phyloP scores from a whole-genome alignment of 2,888 invertebrate species.

The Meteorus colon region DNA sequence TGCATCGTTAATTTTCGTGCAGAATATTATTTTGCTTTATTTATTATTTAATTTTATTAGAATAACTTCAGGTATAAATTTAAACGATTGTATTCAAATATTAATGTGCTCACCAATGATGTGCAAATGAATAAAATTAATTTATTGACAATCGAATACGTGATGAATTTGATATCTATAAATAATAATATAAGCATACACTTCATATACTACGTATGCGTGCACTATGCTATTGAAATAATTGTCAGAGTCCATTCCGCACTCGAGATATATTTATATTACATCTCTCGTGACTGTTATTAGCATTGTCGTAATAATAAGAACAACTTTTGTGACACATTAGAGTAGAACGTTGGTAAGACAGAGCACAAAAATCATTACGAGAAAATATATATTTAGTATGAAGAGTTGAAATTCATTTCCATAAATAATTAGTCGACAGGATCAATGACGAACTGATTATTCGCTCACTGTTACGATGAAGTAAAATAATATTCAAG shows the following conservation, averaged over 20 bases:
- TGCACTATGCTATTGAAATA: slow-evolving; percentile 7
- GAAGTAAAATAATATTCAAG: background rate
- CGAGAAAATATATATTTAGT: background rate
- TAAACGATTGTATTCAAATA: background rate
- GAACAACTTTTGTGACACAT: slow-evolving; percentile 26
- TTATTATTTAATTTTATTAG: background rate
- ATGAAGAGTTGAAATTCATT: background rate
- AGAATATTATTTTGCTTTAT: background rate
- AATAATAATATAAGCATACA: background rate
- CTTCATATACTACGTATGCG: background rate
- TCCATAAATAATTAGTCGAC: background rate
- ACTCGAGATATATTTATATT: slow-evolving; percentile 39
- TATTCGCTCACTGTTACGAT: background rate
- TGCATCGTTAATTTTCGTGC: background rate
- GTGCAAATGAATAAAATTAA: background rate
- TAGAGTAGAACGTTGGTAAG: background rate
- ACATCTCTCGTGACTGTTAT: slow-evolving; percentile 25
- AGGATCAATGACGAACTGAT: background rate
- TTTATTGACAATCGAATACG: background rate
- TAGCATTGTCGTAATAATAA: slow-evolving; percentile 41
- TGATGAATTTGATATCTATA: background rate
- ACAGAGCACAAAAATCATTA: background rate
- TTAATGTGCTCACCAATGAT: background rate
- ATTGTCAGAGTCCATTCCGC: slow-evolving; percentile 7
- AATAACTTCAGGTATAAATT: background rate